Evolutionary conservation across 2,113 vertebrate genomes (phyloP), one percentile per base, ranked within the genome.

Genomic region (Corynorhinus townsendii): DNA sequence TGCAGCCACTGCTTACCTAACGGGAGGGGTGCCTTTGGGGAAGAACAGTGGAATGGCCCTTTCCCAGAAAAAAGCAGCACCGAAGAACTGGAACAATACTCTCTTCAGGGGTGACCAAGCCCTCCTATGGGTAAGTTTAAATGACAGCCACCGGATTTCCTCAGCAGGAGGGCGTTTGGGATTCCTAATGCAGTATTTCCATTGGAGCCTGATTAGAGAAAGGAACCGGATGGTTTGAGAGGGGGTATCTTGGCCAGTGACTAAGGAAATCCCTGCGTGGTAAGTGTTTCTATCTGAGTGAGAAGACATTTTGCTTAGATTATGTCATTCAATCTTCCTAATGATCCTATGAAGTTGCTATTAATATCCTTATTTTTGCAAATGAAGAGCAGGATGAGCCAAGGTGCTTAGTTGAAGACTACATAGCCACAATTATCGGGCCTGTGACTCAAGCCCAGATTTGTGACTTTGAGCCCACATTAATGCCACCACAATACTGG

Each of bases 311-410:
- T 68, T 28, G 56, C 33, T 82, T 80, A 47, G 54, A 88, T 35
- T 43, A 82, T 45, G 35, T 83, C 35, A 76, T 71, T 94, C 68
- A 43, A 19, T 86, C 64, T 87, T 93, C 56, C 40, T 59, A 85
- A 89, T 15, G 73, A 56, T 93, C 71, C 81, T 75, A 16, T 83
- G 76, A 90, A 64, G 28, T 52, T 87, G 33, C 35, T 83, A 52
- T 59, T 56, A 83, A 93, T 73, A 93, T 64, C 35, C 7, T 82
- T 86, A 83, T 73, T 93, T 97, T 96, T 92, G 83, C 62, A 93
- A 47, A 80, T 75, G 54, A 89, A 35, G 64, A 89, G 26, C 38
- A 19, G 33, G 35, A 64, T 66, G 47, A 83, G 19, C 24, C 5
- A 28, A 59, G 76, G 52, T 22, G n/a, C 76, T 38, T 75, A 28